Base-by-base conservation (phyloP, 2,113 vertebrate species). In the Oncorhynchus gorbuscha region DNA sequence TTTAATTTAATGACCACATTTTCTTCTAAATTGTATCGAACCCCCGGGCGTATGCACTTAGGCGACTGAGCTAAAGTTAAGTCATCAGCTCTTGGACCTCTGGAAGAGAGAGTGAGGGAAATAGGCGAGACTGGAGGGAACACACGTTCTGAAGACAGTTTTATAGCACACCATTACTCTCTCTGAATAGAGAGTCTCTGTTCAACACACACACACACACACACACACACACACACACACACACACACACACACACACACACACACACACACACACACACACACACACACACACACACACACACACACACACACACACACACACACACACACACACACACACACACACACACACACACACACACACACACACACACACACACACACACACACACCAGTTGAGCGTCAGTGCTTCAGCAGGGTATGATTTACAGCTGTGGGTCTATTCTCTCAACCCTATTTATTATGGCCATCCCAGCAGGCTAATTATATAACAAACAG, bases 401-500 rank as follows among this genome's bases (percentile, higher is more conserved):
- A 80, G 70, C 82, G 76, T 74, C 39, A 18, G 51, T 18, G 51
- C 51, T 55, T 72, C 30, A 71, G 62, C 68, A 55, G 75, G 75
- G 82, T 84, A 79, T 76, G 69, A 86, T 79, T 88, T 85, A 84
- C 85, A 82, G 87, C 87, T 89, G 82, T 72, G 76, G 72, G 74
- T 87, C 81, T 71, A 75, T 83, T 85, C 79, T 76, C 82, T 85
- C 61, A 0, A 68, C 86, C 86, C 90, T 91, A 89, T 94, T 76
- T 89, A 88, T 81, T 75, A 88, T 80, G 82, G 80, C 78, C 75
- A 84, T 90, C 28, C 49, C 75, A 87, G 88, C 84, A 81, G 92
- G 81, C 90, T 95, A 93, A 94, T 94, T 94, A 91, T 90, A 89
- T 92, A 88, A 90, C 84, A 93, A 94, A 92, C 89, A 87, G 16